phyloP scores from a whole-genome alignment of 1,140 invertebrate species.

The Hormaphis cornu region DNA sequence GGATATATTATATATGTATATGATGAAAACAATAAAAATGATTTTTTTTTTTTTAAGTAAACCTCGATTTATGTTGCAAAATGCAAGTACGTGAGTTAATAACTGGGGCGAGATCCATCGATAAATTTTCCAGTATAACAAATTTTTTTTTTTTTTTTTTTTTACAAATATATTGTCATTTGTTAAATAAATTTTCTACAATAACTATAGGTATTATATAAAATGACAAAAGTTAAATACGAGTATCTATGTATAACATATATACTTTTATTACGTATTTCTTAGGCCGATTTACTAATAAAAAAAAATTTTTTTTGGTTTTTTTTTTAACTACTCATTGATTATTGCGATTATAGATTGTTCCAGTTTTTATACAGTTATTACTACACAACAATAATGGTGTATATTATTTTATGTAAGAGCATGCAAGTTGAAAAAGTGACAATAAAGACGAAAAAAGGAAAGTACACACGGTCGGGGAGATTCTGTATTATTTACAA shows the following conservation, averaged over 20 bases:
- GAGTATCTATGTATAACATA: too few relatives aligned
- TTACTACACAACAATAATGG: background rate
- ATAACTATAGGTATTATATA: too few relatives aligned
- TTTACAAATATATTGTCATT: conserved; percentile 17
- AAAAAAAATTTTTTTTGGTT: too few relatives aligned
- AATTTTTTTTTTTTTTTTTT: background rate
- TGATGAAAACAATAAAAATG: conserved; percentile 11
- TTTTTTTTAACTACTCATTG: background rate
- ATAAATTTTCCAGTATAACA: conserved; percentile 28
- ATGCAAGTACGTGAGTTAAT: conserved; percentile 11
- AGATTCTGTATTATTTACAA: conserved; percentile 16
- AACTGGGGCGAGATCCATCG: conserved; percentile 29
- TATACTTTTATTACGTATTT: conserved; percentile 8
- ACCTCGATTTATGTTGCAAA: conserved; percentile 25
- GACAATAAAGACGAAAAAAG: background rate
- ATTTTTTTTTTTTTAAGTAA: conserved; percentile 29
- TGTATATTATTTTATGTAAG: background rate
- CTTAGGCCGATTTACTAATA: background rate
- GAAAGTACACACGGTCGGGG: background rate
- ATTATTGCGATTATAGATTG: conserved; percentile 29
- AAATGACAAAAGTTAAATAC: too few relatives aligned
- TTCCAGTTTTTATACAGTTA: conserved; percentile 6
- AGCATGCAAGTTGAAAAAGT: conserved; percentile 7
- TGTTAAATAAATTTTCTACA: background rate
- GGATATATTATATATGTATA: conserved; percentile 2